A percentile compares a stretch with the other conserved stretches of the same genome.
These are phyloP conservation scores for Sarcoramphus papa DNA, from an alignment of 2,797 vertebrate genomes.

Conservation along the genomic window DNA sequence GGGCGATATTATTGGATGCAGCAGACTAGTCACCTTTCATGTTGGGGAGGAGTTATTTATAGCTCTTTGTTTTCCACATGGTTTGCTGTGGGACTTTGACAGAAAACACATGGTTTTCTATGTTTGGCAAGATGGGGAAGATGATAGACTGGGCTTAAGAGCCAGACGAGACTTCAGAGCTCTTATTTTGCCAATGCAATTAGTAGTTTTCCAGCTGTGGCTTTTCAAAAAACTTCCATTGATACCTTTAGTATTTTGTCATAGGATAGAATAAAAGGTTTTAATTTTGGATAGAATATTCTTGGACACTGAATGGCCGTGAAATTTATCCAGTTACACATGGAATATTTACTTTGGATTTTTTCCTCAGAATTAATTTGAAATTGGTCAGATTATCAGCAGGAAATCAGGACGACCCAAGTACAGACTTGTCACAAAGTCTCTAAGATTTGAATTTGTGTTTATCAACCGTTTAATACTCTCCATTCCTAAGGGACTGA, in stretches of 20 bases:
- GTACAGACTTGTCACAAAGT: background rate
- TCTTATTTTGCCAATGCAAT: background rate
- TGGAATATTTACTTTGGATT: background rate
- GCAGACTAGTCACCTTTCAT: conserved; percentile 7
- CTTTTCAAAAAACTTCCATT: background rate
- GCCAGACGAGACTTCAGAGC: background rate
- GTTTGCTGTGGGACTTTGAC: conserved; percentile 22
- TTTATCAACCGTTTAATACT: background rate
- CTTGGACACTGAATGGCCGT: background rate
- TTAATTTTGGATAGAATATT: background rate
- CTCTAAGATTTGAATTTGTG: background rate
- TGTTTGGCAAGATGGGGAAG: conserved; percentile 5
- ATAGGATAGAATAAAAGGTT: background rate
- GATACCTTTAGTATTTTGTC: background rate
- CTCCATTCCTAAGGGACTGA: background rate
- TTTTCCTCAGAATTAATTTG: background rate
- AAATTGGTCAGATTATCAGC: background rate
- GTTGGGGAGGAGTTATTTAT: conserved; percentile 35
- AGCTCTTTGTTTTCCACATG: conserved; percentile 56
- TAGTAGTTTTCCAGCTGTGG: background rate
- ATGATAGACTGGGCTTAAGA: background rate
- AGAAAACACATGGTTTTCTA: conserved; percentile 37
- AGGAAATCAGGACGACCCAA: background rate
- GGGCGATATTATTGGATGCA: background rate
- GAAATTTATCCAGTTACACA: background rate